phyloP scores from a whole-genome alignment of 2,113 vertebrate genomes.

The Bubalus kerabau region DNA sequence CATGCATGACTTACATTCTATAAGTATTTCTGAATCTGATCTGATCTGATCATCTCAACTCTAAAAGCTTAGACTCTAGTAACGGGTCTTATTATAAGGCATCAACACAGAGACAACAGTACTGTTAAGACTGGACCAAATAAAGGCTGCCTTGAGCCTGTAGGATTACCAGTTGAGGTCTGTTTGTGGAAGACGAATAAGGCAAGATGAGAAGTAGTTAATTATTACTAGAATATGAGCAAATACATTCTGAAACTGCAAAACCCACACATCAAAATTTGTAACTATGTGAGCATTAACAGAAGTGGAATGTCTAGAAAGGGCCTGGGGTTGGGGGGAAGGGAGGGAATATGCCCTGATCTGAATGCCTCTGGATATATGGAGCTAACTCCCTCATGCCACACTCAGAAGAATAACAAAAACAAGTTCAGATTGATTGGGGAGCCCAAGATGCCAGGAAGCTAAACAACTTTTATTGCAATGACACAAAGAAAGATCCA shows the following conservation, averaged over 20 bases:
- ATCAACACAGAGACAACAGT: background rate
- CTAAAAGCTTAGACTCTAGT: background rate
- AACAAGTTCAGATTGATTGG: background rate
- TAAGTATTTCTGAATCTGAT: background rate
- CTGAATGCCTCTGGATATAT: background rate
- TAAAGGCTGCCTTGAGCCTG: background rate
- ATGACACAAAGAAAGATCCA: background rate
- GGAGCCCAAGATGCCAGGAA: background rate
- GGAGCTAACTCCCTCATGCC: background rate
- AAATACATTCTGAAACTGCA: background rate
- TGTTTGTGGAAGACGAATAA: background rate
- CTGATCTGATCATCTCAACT: background rate
- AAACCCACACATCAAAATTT: background rate
- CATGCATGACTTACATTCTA: background rate
- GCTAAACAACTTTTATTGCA: background rate
- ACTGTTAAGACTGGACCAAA: background rate
- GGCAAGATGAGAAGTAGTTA: background rate
- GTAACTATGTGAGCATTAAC: background rate
- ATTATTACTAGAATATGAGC: background rate
- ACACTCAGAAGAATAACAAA: background rate
- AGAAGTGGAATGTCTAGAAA: background rate
- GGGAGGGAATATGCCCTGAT: background rate
- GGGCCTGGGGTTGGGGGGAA: fast-evolving
- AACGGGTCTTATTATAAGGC: background rate
- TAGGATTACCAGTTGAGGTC: background rate